Evolutionary conservation across 2,797 vertebrate species (phyloP).

Genomic region (Microctenopoma lineatum): DNA sequence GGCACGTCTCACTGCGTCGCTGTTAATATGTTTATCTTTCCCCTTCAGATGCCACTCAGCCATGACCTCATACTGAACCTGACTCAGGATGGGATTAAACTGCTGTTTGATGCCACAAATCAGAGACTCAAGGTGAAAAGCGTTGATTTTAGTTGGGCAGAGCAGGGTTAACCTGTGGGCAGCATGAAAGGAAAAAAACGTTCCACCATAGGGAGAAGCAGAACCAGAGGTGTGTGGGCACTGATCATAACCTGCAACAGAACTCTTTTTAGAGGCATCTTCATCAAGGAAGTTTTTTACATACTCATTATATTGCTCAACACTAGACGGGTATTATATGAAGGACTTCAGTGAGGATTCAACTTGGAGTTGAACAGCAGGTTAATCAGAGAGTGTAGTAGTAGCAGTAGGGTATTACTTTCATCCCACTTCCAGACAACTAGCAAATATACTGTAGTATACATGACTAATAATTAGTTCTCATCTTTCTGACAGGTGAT

Average conservation of each 20-base stretch:
- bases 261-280: background rate
- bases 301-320: too few species aligned
- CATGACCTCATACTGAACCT: slow-evolving; percentile 99
- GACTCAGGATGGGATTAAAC: slow-evolving; percentile 99
- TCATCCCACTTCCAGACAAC: background rate
- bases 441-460: background rate
- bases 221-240: background rate
- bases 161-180: background rate
- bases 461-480: background rate
- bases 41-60: slow-evolving; percentile 92
- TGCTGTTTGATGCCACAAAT: slow-evolving; percentile 99
- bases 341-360: background rate
- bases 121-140: slow-evolving; percentile 96
- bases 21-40: slow-evolving; percentile 59
- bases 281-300: background rate
- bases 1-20: background rate
- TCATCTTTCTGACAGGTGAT: slow-evolving; percentile 88
- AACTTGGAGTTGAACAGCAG: background rate
- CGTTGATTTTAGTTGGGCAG: background rate
- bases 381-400: background rate
- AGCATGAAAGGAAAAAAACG: too few species aligned
- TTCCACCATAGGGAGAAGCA: background rate
- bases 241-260: too few species aligned
- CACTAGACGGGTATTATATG: too few species aligned
- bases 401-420: slow-evolving; percentile 2